Evolutionary conservation across 2,797 vertebrate genomes (phyloP), one percentile per base, ranked within the genome.

Genomic region (Sebastes melanostomus): DNA sequence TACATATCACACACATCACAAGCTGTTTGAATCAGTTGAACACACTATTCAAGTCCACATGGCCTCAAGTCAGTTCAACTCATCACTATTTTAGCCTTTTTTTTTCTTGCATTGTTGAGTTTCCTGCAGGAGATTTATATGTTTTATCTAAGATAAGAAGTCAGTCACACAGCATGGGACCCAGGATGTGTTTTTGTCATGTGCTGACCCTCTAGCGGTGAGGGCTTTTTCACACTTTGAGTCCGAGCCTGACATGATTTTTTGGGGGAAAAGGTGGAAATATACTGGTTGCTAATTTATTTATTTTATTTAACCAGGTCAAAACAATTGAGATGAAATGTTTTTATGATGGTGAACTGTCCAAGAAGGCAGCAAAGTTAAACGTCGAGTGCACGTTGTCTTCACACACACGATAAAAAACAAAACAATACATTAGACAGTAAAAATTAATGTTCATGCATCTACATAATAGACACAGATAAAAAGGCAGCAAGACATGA

Each of bases 91-190:
- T 50, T 50, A 50, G 38, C 38, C 14, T 3, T 46, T 46, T 42
- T 42, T 9, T n/a, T 58, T 38, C 27, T 24, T 3, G 8, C 4
- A 9, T n/a, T 56, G 12, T 16, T 14, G 27, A 25, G 22, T 58
- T 30, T 16, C 56, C 34, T 74, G 50, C 61, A 80, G 80, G 30
- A 78, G 36, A 6, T 30, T 67, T 71, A 7, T 13, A 12, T 8
- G 20, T 69, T 72, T 66, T 22, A 6, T 77, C 66, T 88, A 84
- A 85, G 69, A 30, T 81, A 83, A 79, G 80, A 34, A 78, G 73
- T 78, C 88, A 81, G 75, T 72, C 2, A 12, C 56, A 11, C 60
- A 32, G 60, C 72, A 75, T 76, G 81, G 8, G 81, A 68, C 83
- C 29, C 38, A 2, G 54, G 42, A 8, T 52, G 52, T 77, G 77